Evolutionary conservation across 2,797 vertebrate species (phyloP), one percentile per base, ranked within the genome.

Genomic region (Sylvia borin): DNA sequence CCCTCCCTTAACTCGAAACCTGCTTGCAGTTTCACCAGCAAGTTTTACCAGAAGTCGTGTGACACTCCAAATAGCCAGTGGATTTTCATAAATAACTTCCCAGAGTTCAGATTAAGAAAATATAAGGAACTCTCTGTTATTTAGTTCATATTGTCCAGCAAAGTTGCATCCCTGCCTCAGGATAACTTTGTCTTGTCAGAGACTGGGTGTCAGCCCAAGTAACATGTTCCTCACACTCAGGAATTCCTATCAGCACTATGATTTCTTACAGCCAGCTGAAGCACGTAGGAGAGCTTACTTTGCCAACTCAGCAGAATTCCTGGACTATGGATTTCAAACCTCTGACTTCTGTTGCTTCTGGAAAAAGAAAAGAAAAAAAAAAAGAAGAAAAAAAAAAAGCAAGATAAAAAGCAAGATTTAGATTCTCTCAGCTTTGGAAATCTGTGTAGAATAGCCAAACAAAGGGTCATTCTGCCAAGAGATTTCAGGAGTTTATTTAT

Each of bases 221-320:
- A 78, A 58, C 11, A 3, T 0, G 0, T 43, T 43, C 48, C 25
- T 10, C 1, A 0, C 34, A 51, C 51, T 19, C 3, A 0, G 40
- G 38, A 51, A 40, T 55, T 91, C 58, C 36, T 80, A 11, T 47
- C 72, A 74, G 48, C 45, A 3, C n/a, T 10, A 3, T 22, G 53
- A 83, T 18, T 73, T 87, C n/a, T 66, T 43, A 21, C 3, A 87
- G 42, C 9, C 54, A 67, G n/a, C 36, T 51, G 38, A 62, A 57
- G 34, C 1, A 17, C 1, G 0, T 3, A 40, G 50, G 22, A 50
- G 4, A 81, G 47, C 36, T 71, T 0, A 0, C 42, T 86, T 78
- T 77, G 48, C 54, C 32, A 72, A 18, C 14, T 50, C 72, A 85
- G 79, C 61, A 90, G 75, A 74, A 65, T 20, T 31, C 50, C 14